Evolutionary conservation across 2,888 invertebrate genomes (phyloP), one percentile per base, ranked within the genome.

Genomic region (Taphrorychus bicolor): DNA sequence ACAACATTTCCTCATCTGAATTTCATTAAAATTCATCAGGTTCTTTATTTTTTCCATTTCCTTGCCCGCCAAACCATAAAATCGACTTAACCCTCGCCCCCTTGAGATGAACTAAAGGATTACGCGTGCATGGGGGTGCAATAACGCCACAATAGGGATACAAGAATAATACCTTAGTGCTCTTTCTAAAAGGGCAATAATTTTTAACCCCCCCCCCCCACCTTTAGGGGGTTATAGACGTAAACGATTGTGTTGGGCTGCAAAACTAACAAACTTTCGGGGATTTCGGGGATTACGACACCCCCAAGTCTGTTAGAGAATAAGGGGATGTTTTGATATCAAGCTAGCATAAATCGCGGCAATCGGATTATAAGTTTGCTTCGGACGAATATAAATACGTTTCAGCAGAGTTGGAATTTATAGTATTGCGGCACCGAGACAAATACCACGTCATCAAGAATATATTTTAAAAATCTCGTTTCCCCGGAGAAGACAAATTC

Each of bases 41-140:
- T 23, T 58, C 24, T 59, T 63, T 56, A 54, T 68, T 69, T 69
- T 69, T 69, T 60, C 65, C 53, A 69, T 69, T 57, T 65, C 52
- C 60, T 42, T 64, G 63, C 59, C 65, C 60, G 42, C 45, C 52
- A 57, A 59, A 65, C 69, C 69, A 69, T 69, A 69, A 69, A 69
- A 69, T 69, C 61, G 63, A 65, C 69, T 65, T 65, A 69, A 59
- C 53, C 59, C 62, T 45, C 61, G 52, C 42, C 60, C 59, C 68
- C 45, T 4, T 9, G 59, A 53, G 63, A 59, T 19, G 21, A 52
- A 41, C 51, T 60, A 69, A 69, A 69, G 65, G 69, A 69, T 69
- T 64, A 65, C 52, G 59, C 49, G 54, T 54, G 32, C 42, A 21
- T 22, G 52, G 22, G 57, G 57, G 61, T 49, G 59, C 65, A 65